Conservation (phyloP, 2,888 invertebrate genomes). For the Apodemia duryi region DNA sequence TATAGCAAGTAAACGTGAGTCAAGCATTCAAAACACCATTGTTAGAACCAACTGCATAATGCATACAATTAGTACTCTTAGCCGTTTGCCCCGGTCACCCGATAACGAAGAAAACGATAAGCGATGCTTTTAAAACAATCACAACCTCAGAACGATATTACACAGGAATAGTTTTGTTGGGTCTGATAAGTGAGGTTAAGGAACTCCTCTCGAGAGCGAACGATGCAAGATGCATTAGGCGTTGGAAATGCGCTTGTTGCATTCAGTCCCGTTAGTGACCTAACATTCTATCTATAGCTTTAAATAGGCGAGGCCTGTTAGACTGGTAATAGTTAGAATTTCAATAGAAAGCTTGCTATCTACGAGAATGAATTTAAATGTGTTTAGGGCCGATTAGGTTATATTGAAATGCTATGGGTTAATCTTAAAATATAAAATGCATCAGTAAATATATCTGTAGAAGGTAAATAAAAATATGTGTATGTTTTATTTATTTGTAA, state of each 20-base stretch:
- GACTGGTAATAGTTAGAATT: conserved; percentile 11
- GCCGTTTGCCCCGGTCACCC: conserved; percentile 55
- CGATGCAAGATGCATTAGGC: conserved; percentile 57
- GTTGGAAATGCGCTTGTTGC: conserved; percentile 58
- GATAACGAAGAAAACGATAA: conserved; percentile 64
- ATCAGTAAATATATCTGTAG: too few species aligned
- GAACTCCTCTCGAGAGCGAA: conserved; percentile 46
- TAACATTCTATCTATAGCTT: conserved; percentile 12
- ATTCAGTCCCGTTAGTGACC: conserved; percentile 51
- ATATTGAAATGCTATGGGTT: background rate
- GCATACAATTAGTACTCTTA: conserved; percentile 35
- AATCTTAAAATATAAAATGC: too few species aligned
- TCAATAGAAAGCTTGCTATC: conserved; percentile 8
- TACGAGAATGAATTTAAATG: background rate
- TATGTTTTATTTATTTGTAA: too few species aligned
- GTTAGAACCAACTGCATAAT: conserved; percentile 32
- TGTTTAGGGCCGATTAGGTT: background rate
- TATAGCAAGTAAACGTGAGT: conserved; percentile 33
- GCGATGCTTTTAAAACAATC: conserved; percentile 55
- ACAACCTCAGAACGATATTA: conserved; percentile 32
- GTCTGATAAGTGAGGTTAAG: conserved; percentile 52
- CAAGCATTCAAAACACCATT: conserved; percentile 37
- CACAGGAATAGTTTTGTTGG: background rate
- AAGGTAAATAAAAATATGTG: too few species aligned
- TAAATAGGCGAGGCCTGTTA: conserved; percentile 3